These are phyloP conservation scores for Musca domestica DNA, from an alignment of 1,140 invertebrate genomes.

Conservation along the genomic window DNA sequence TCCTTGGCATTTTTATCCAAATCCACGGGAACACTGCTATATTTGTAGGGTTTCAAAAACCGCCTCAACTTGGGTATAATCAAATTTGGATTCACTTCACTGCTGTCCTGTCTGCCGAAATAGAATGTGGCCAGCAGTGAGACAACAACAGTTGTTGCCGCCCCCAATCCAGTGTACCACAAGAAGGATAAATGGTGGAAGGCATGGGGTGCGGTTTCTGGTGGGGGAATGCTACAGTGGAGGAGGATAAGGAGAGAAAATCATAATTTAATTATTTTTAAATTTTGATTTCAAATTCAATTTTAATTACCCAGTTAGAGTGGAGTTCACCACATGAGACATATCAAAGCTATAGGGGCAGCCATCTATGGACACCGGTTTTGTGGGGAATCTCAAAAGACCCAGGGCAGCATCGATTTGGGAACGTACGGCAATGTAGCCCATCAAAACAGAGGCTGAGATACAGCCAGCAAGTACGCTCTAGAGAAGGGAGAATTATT, in stretches of 20 bases:
- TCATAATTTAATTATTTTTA: not conserved
- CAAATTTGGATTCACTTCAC: slow-evolving; percentile 34
- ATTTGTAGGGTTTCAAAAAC: slow-evolving; percentile 36
- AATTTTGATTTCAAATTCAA: not conserved
- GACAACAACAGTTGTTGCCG: slow-evolving; percentile 32
- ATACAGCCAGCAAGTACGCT: slow-evolving; percentile 37
- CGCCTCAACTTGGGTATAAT: slow-evolving; percentile 32
- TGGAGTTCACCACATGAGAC: not conserved
- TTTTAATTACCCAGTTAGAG: not conserved
- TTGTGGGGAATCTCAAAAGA: slow-evolving; percentile 31
- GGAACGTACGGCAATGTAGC: slow-evolving; percentile 36
- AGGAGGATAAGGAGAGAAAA: too few relatives aligned
- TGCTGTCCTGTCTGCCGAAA: slow-evolving; percentile 38
- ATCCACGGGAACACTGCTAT: slow-evolving; percentile 28
- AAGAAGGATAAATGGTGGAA: slow-evolving; percentile 54
- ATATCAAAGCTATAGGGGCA: slow-evolving; percentile 35
- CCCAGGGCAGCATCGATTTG: slow-evolving; percentile 39
- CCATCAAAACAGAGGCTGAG: slow-evolving; percentile 27
- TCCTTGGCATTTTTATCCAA: not conserved
- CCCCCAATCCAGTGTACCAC: slow-evolving; percentile 59
- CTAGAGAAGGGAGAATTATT: slow-evolving; percentile 25
- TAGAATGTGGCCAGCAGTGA: slow-evolving; percentile 37
- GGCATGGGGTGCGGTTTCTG: not conserved
- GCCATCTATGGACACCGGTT: slow-evolving; percentile 37
- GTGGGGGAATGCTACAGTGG: not conserved